A percentile compares a stretch with the other conserved stretches of the same genome.
These are phyloP conservation scores for Melolontha melolontha DNA, from an alignment of 2,888 invertebrate species.

Conservation along the genomic window DNA sequence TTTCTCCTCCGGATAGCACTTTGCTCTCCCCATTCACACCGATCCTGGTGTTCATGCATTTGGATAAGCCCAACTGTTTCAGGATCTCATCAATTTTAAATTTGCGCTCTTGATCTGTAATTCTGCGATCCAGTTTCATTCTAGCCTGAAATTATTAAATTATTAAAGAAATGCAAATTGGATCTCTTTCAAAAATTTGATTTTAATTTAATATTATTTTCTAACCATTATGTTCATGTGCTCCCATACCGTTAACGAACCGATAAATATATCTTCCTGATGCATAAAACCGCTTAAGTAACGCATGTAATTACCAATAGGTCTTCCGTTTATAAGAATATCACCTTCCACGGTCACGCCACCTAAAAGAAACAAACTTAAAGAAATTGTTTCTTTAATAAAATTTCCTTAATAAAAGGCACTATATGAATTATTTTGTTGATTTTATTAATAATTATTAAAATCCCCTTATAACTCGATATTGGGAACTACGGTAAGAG, in stretches of 20 bases:
- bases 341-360: slow-evolving; percentile 82
- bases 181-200: too few species aligned
- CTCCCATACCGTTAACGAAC: slow-evolving; percentile 86
- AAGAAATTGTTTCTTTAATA: too few species aligned
- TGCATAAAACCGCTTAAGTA: slow-evolving; percentile 89
- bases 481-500: too few species aligned
- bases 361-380: too few species aligned
- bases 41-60: slow-evolving; percentile 81
- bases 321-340: slow-evolving; percentile 81
- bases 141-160: slow-evolving; percentile 72
- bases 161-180: too few species aligned
- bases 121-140: slow-evolving; percentile 81
- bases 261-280: slow-evolving; percentile 91
- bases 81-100: slow-evolving; percentile 78
- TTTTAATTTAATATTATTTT: background rate
- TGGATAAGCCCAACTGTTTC: slow-evolving; percentile 77
- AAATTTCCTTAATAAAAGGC: too few species aligned
- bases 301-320: slow-evolving; percentile 81
- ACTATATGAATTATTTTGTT: too few species aligned
- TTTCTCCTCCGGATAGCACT: slow-evolving; percentile 93
- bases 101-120: slow-evolving; percentile 71
- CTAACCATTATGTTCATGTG: slow-evolving; percentile 89
- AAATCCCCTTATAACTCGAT: too few species aligned
- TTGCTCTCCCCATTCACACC: slow-evolving; percentile 81
- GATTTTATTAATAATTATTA: too few species aligned